A percentile compares a stretch with the other conserved stretches of the same genome.
phyloP scores from a whole-genome alignment of 2,113 vertebrate genomes.

The Daphoenositta chrysoptera region DNA sequence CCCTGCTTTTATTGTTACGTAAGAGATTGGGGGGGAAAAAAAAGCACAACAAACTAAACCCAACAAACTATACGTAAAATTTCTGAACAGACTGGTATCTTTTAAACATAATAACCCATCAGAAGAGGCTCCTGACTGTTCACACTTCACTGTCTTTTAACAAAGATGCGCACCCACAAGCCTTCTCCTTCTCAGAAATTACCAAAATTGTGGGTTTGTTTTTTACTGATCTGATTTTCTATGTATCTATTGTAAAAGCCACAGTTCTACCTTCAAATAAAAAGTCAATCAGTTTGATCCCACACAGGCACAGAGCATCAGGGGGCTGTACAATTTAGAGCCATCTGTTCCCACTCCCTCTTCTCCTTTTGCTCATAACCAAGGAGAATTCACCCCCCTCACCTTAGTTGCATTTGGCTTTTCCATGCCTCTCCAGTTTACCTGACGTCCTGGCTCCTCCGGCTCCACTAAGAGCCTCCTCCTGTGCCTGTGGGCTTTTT shows the following conservation, averaged over 20 bases:
- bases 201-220: not conserved
- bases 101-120: not conserved
- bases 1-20: not conserved
- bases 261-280: not conserved
- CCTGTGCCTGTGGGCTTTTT: not conserved
- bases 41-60: not conserved
- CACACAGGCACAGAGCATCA: not conserved
- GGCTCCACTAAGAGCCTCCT: fast-evolving
- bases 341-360: constrained; percentile 16
- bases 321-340: not conserved
- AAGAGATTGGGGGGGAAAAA: fast-evolving
- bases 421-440: not conserved
- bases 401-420: not conserved
- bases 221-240: not conserved
- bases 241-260: not conserved
- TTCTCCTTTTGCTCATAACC: not conserved
- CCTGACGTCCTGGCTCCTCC: not conserved
- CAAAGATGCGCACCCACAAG: not conserved
- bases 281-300: not conserved
- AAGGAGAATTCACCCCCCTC: not conserved
- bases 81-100: not conserved
- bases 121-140: not conserved
- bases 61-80: too few relatives aligned
- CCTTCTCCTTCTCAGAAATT: not conserved
- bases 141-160: not conserved